These are phyloP conservation scores for Sussaba pulchella DNA, from an alignment of 2,888 invertebrate species.

Conservation along the genomic window DNA sequence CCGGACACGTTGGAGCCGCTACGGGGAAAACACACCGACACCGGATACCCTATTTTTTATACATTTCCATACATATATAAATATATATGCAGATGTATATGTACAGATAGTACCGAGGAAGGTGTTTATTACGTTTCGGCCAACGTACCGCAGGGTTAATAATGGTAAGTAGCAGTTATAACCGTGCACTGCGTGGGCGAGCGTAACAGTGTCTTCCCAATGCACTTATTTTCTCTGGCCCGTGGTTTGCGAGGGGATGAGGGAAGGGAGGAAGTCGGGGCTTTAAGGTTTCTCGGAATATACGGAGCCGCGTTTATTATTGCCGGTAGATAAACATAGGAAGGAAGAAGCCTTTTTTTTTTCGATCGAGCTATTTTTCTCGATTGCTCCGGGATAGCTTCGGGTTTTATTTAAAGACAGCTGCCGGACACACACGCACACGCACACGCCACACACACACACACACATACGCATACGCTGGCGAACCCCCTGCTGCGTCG, in stretches of 20 bases:
- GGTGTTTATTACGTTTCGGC: not conserved
- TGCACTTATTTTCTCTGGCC: slow-evolving; percentile 5
- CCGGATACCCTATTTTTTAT: too few species aligned
- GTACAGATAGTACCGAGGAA: not conserved
- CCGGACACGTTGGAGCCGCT: slow-evolving; percentile 62
- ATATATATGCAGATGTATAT: not conserved
- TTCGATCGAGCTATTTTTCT: slow-evolving; percentile 6
- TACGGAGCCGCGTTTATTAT: slow-evolving; percentile 50
- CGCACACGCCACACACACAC: not conserved
- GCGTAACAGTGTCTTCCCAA: not conserved
- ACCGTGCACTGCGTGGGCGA: not conserved
- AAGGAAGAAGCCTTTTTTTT: not conserved
- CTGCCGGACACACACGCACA: not conserved
- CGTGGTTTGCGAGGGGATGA: not conserved
- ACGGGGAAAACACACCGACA: slow-evolving; percentile 15
- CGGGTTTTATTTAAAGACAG: slow-evolving; percentile 33
- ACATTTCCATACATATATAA: slow-evolving; percentile 9
- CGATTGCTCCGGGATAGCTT: slow-evolving; percentile 4
- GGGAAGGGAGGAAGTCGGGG: not conserved
- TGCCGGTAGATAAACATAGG: slow-evolving; percentile 32
- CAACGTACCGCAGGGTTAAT: not conserved
- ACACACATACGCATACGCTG: too few species aligned
- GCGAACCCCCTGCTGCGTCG: not conserved
- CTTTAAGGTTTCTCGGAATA: not conserved
- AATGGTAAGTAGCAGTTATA: not conserved